Conservation (phyloP, 2,797 vertebrate genomes). For the Peromyscus eremicus region DNA sequence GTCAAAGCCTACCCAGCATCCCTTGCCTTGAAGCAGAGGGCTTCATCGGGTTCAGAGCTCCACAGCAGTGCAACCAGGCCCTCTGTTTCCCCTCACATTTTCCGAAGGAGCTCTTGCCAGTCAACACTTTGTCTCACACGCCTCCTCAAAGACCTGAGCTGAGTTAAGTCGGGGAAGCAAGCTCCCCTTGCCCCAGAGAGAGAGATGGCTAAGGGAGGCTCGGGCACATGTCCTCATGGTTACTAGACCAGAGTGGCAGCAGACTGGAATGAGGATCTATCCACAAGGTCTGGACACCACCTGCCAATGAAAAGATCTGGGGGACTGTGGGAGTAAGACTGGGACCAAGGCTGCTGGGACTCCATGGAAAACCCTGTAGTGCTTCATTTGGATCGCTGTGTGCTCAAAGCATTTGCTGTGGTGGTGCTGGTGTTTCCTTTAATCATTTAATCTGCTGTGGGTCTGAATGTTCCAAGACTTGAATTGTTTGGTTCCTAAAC, state of each 20-base stretch:
- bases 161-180: fast-evolving
- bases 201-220: no score
- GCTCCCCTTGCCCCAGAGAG: no score
- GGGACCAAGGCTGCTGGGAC: not conserved
- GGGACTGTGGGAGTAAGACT: not conserved
- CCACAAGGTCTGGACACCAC: not conserved
- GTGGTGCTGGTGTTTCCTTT: not conserved
- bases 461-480: not conserved
- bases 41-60: not conserved
- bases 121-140: not conserved
- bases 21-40: no score
- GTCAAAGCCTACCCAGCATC: not conserved
- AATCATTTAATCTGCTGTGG: not conserved
- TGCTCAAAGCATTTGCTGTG: not conserved
- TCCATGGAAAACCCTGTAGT: not conserved
- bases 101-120: no score
- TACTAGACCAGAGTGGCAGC: not conserved
- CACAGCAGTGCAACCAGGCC: fast-evolving
- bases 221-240: not conserved
- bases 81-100: no score
- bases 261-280: not conserved
- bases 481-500: not conserved
- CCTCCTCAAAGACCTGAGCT: not conserved
- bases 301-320: not conserved
- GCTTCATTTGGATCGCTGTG: not conserved